Base-by-base conservation (phyloP, 2,797 vertebrate species). In the Huso huso region DNA sequence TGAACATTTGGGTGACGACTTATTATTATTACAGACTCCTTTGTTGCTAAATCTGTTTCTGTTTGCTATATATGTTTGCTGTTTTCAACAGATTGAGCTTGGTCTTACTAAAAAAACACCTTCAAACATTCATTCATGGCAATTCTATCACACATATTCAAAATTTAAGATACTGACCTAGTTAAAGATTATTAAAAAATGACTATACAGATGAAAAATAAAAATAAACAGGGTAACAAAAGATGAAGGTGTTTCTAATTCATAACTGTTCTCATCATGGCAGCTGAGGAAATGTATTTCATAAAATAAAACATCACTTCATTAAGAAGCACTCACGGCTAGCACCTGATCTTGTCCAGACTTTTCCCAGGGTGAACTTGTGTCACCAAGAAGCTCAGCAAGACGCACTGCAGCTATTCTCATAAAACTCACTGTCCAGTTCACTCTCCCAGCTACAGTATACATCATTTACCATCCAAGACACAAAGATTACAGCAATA, bases 401-500 rank as follows among this genome's bases (percentile, higher is more conserved):
- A 10, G 63, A 8, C 18, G 12, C 10, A 0, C 48, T 9, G 58
- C 48, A 63, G 66, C 0, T 15, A 67, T 37, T 65, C 37, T 48
- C 12, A 58, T 7, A 8, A 10, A 57, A 68, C 10, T 61, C 50
- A 66, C 48, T 49, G 50, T 52, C 4, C 5, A 18, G 50, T 0
- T 7, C 52, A 48, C 4, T 58, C 52, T 55, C 2, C 6, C 52
- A 55, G 48, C 62, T 49, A 37, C 23, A 37, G 23, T 37, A 67
- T 55, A 51, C 66, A 63, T 57, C 62, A 69, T n/a, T 68, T 50
- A 59, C 11, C 5, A 15, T 6, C n/a, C 62, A 62, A 10, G 48
- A 6, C 64, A 18, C 48, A 63, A 60, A n/a, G 51, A 66, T 62
- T 65, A 66, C 55, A 6, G 51, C 55, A 62, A 63, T 63, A 15